These are phyloP conservation scores for Lepidurus apus DNA, from an alignment of 1,140 invertebrate genomes.

Conservation along the genomic window DNA sequence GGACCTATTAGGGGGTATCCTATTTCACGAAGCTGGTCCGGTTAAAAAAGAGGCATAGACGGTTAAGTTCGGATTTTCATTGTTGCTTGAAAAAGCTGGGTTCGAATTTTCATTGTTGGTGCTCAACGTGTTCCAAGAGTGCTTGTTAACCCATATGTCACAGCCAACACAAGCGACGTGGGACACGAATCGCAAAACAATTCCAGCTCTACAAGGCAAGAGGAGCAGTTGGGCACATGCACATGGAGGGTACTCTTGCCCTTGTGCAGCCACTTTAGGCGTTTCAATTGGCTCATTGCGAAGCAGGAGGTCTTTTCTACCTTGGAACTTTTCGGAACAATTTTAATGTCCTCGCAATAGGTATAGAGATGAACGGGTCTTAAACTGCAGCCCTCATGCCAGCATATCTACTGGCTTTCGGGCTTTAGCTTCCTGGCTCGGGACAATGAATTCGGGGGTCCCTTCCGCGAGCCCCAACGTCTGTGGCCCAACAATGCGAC, in stretches of 20 bases:
- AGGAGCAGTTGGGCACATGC: not conserved
- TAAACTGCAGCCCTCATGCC: no score
- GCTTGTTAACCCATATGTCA: no score
- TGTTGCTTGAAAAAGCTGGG: no score
- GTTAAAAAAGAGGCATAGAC: not conserved
- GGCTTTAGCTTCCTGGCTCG: not conserved
- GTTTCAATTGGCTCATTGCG: slow-evolving; percentile 2
- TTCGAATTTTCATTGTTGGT: no score
- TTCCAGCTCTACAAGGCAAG: not conserved
- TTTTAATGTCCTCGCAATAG: slow-evolving; percentile 19
- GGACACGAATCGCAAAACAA: no score
- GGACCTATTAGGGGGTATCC: not conserved
- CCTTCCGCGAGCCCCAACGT: not conserved
- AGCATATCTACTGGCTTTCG: no score
- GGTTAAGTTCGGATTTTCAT: no score
- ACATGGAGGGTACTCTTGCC: not conserved
- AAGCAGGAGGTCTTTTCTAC: not conserved
- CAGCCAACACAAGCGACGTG: no score
- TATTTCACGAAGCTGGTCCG: not conserved
- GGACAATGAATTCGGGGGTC: not conserved
- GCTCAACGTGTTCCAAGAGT: no score
- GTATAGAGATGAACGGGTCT: not conserved
- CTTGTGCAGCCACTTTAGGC: not conserved
- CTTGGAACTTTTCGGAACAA: not conserved
- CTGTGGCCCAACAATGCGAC: slow-evolving; percentile 17